Conservation (phyloP, 2,797 vertebrate species). For the Phrynocephalus vlangalii region DNA sequence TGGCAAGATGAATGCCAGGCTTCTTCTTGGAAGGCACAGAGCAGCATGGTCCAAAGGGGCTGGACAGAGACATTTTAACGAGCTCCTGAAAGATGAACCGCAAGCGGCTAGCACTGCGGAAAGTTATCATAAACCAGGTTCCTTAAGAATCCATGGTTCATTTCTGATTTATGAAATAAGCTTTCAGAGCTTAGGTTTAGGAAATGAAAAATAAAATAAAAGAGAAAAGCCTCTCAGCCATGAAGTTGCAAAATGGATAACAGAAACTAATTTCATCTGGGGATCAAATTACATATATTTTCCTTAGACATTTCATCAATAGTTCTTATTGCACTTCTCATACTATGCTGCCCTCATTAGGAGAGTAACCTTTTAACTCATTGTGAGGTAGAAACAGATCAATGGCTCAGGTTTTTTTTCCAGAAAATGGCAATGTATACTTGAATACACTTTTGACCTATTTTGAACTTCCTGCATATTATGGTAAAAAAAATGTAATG, state of each 20-base stretch:
- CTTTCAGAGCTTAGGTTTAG: constrained; percentile 14
- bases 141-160: neutral
- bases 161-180: constrained; percentile 14
- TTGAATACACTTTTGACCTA: neutral
- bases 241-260: constrained; percentile 34
- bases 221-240: neutral
- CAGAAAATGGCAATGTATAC: constrained; percentile 17
- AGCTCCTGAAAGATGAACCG: neutral
- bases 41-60: no score
- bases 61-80: neutral
- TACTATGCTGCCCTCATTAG: constrained; percentile 13
- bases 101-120: neutral
- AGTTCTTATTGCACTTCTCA: constrained; percentile 30
- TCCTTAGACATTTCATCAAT: constrained; percentile 14
- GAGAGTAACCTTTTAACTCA: constrained; percentile 34
- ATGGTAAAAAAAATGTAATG: constrained; percentile 12
- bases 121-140: neutral
- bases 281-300: constrained; percentile 36
- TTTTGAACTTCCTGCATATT: constrained; percentile 18
- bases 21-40: no score
- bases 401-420: constrained; percentile 33
- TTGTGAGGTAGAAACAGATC: neutral
- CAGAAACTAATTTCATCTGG: constrained; percentile 21
- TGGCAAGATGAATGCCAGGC: no score
- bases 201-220: constrained; percentile 13